These are phyloP conservation scores for Microchrysa polita DNA, from an alignment of 2,888 invertebrate genomes.

Conservation along the genomic window DNA sequence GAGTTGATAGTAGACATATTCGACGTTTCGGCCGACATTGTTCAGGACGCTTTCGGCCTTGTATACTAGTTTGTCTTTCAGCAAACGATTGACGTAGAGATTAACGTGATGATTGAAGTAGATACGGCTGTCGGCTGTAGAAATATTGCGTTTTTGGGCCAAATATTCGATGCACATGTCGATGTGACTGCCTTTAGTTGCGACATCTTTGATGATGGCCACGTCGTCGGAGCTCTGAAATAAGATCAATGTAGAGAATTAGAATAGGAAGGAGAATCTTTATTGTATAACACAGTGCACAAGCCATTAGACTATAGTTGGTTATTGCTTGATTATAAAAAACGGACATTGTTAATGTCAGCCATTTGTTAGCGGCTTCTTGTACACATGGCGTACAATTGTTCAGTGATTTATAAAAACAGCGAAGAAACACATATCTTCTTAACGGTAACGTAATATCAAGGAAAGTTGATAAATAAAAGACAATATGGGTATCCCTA, in stretches of 20 bases:
- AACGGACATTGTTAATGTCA: too few species aligned
- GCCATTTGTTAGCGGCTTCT: too few species aligned
- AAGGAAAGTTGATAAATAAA: too few species aligned
- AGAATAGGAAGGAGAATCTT: too few species aligned
- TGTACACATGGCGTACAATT: too few species aligned
- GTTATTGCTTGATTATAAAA: too few species aligned
- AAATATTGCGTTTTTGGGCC: constrained; percentile 54
- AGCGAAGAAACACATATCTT: too few species aligned
- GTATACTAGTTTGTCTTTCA: constrained; percentile 60
- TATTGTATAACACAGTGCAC: too few species aligned
- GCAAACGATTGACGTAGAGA: constrained; percentile 59
- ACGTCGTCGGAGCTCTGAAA: constrained; percentile 35
- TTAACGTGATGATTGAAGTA: constrained; percentile 61
- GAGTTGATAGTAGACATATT: constrained; percentile 63
- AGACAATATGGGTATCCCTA: too few species aligned
- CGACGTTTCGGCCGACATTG: constrained; percentile 60
- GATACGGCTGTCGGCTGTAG: constrained; percentile 54
- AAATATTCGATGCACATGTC: constrained; percentile 60
- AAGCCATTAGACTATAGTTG: too few species aligned
- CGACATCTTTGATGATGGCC: constrained; percentile 54
- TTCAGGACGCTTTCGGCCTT: constrained; percentile 59
- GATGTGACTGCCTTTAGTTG: constrained; percentile 63
- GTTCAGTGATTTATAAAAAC: too few species aligned
- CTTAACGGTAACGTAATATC: too few species aligned
- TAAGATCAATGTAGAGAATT: neutral